Evolutionary conservation across 2,888 invertebrate species (phyloP).

Genomic region (Trissolcus brochymenae): DNA sequence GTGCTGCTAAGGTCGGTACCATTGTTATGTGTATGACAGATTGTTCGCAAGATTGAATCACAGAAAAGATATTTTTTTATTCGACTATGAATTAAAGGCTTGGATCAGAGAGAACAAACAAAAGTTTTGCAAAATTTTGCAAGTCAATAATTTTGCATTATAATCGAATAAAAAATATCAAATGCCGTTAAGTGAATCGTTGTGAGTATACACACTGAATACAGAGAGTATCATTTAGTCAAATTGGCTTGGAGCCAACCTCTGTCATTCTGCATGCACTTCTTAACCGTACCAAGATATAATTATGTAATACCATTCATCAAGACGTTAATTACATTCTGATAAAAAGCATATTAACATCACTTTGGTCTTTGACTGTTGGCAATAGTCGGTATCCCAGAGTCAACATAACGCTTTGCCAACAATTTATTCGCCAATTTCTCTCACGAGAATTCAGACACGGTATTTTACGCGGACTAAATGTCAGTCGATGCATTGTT

Average conservation of each 20-base stretch:
- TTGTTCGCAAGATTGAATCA: too few relatives aligned
- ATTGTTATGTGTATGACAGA: not conserved
- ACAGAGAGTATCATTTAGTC: slow-evolving; percentile 33
- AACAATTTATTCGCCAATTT: too few relatives aligned
- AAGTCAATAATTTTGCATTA: not conserved
- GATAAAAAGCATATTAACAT: slow-evolving; percentile 19
- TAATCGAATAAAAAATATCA: slow-evolving; percentile 23
- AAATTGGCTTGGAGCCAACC: slow-evolving; percentile 40
- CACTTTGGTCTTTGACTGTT: slow-evolving; percentile 9
- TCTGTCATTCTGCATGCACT: slow-evolving; percentile 40
- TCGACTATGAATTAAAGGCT: not conserved
- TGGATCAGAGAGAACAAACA: not conserved
- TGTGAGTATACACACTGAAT: slow-evolving; percentile 29
- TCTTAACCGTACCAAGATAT: slow-evolving; percentile 38
- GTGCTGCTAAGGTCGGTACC: slow-evolving; percentile 91
- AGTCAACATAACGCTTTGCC: too few relatives aligned
- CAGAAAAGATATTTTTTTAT: not conserved
- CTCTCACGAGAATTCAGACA: too few relatives aligned
- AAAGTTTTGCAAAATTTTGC: not conserved
- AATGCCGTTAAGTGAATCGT: slow-evolving; percentile 16
- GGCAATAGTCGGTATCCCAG: not conserved
- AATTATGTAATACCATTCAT: slow-evolving; percentile 10
- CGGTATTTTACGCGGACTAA: too few relatives aligned
- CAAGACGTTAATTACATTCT: slow-evolving; percentile 19
- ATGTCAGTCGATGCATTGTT: not conserved